phyloP scores from a whole-genome alignment of 2,888 invertebrate genomes.

The Sphaerophoria rueppellii region DNA sequence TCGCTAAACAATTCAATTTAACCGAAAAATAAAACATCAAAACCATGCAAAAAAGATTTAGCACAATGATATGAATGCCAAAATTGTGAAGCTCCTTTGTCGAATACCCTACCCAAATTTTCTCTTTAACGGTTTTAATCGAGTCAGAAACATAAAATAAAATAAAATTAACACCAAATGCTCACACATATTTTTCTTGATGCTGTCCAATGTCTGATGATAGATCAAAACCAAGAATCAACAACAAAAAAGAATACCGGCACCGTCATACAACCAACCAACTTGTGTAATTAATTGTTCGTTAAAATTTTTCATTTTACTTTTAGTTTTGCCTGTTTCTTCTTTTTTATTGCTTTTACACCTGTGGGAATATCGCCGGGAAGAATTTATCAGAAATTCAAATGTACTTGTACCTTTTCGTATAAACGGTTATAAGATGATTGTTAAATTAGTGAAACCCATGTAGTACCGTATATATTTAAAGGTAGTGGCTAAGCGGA shows the following conservation, averaged over 20 bases:
- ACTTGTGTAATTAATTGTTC: constrained; percentile 71
- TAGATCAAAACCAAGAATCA: constrained; percentile 28
- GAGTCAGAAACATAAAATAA: neutral
- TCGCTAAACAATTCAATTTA: no score
- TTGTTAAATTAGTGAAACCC: constrained; percentile 57
- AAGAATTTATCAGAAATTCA: neutral
- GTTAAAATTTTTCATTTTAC: constrained; percentile 66
- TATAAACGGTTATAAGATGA: constrained; percentile 44
- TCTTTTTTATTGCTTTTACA: constrained; percentile 27
- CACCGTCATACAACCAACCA: constrained; percentile 41
- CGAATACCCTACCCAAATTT: no score
- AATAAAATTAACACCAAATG: constrained; percentile 1
- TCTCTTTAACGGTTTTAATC: no score
- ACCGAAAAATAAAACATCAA: no score
- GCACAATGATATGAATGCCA: no score
- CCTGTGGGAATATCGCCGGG: constrained; percentile 55
- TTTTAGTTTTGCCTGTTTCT: constrained; percentile 36
- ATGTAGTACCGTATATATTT: constrained; percentile 2
- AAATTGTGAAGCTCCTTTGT: no score
- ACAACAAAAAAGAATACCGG: neutral
- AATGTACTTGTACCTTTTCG: no score
- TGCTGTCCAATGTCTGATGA: constrained; percentile 14
- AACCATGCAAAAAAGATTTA: no score
- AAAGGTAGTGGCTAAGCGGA: neutral
- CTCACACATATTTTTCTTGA: neutral